Evolutionary conservation across 2,113 vertebrate genomes (phyloP).

Genomic region (Gulo gulo): DNA sequence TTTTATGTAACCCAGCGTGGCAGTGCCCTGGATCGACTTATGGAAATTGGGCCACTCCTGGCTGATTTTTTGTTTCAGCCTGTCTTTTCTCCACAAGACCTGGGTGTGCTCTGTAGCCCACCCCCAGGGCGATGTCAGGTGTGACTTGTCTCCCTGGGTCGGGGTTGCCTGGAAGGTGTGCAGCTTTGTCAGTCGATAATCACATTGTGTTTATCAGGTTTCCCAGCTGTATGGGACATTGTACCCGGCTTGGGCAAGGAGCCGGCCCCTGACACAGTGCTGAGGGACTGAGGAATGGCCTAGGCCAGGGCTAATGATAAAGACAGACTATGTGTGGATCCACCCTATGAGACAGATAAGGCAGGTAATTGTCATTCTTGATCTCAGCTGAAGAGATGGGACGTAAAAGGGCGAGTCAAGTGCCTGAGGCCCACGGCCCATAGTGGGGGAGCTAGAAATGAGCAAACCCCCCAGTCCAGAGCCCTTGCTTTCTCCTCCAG

Average conservation of each 20-base stretch:
- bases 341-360: not conserved
- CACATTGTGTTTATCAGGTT: conserved; percentile 26
- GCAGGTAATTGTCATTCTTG: not conserved
- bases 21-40: not conserved
- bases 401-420: not conserved
- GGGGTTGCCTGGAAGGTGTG: not conserved
- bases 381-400: not conserved
- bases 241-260: not conserved
- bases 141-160: not conserved
- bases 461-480: not conserved
- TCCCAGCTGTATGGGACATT: not conserved
- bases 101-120: not conserved
- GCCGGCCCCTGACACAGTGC: not conserved
- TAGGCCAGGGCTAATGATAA: not conserved
- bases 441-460: not conserved
- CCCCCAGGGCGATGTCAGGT: not conserved
- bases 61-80: not conserved
- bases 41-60: conserved; percentile 41
- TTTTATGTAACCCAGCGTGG: conserved; percentile 7
- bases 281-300: not conserved
- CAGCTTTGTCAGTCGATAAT: not conserved
- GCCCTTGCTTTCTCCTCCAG: not conserved
- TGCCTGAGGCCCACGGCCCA: not conserved
- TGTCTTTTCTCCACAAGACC: not conserved
- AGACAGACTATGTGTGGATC: not conserved